Evolutionary conservation across 2,113 vertebrate genomes (phyloP).

Genomic region (Lagopus muta): DNA sequence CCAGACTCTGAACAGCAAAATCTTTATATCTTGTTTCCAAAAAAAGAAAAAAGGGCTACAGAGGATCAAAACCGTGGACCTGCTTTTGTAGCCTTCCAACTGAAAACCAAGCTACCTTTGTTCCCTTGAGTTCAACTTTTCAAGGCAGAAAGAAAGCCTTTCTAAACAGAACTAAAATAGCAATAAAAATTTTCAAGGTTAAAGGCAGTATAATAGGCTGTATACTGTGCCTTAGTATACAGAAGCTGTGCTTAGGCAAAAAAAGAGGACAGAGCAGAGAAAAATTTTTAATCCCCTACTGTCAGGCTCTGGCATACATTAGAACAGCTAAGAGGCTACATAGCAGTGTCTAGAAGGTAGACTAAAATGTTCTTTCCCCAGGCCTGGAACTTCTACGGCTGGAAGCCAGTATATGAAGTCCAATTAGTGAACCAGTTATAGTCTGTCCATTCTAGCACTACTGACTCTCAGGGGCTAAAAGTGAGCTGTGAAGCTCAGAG

Average conservation of each 20-base stretch:
- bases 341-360: not conserved
- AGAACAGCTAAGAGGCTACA: not conserved
- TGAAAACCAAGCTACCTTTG: slow-evolving; percentile 22
- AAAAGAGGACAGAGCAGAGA: not conserved
- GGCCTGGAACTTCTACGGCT: not conserved
- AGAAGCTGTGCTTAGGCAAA: not conserved
- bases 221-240: not conserved
- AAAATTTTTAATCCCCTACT: not conserved
- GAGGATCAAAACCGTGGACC: not conserved
- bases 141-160: slow-evolving; percentile 17
- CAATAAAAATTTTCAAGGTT: slow-evolving; percentile 29
- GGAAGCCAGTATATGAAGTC: not conserved
- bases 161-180: slow-evolving; percentile 41
- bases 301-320: not conserved
- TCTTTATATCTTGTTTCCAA: slow-evolving; percentile 1
- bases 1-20: not conserved
- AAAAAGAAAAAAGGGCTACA: not conserved
- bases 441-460: not conserved
- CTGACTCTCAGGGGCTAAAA: not conserved
- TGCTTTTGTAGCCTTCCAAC: slow-evolving; percentile 1
- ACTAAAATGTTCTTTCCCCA: not conserved
- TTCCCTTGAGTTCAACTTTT: slow-evolving; percentile 16
- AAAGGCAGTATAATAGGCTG: slow-evolving; percentile 9
- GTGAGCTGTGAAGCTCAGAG: not conserved
- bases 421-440: not conserved